Percentiles rank a stretch among this genome's conserved stretches.
Evolutionary conservation across 2,888 invertebrate species (phyloP).

Genomic region (Drosophila heteroneura): DNA sequence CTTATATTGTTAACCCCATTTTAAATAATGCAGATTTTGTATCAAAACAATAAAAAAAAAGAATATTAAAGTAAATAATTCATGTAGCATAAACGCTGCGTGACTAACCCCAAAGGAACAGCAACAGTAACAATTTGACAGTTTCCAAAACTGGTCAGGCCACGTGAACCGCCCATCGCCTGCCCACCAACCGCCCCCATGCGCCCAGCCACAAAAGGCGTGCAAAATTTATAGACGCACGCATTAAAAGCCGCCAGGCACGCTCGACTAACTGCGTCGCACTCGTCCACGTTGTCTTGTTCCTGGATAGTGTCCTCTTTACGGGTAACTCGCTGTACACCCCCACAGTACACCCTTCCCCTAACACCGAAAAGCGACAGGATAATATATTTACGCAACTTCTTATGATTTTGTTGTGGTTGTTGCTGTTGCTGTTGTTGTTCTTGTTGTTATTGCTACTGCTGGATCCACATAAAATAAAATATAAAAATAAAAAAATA

Average conservation of each 20-base stretch:
- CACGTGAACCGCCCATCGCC: conserved; percentile 66
- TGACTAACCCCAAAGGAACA: conserved; percentile 52
- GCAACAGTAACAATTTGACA: conserved; percentile 70
- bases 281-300: conserved; percentile 25
- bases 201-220: conserved; percentile 70
- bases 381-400: conserved; percentile 81
- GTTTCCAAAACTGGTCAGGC: conserved; percentile 63
- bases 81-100: conserved; percentile 18
- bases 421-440: conserved; percentile 43
- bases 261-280: conserved; percentile 78
- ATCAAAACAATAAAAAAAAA: conserved; percentile 3
- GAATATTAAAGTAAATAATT: conserved; percentile 50
- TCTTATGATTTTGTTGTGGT: conserved; percentile 71
- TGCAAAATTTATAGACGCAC: conserved; percentile 80
- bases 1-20: background rate
- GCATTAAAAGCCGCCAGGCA: conserved; percentile 75
- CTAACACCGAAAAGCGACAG: conserved; percentile 60
- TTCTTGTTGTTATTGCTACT: conserved; percentile 40
- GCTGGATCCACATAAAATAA: conserved; percentile 42
- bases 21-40: conserved; percentile 17
- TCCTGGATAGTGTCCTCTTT: conserved; percentile 44
- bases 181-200: background rate
- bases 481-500: conserved; percentile 20
- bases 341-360: conserved; percentile 1
- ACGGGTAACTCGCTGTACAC: conserved; percentile 26